phyloP scores from a whole-genome alignment of 2,888 invertebrate genomes.

The Macaria liturata region DNA sequence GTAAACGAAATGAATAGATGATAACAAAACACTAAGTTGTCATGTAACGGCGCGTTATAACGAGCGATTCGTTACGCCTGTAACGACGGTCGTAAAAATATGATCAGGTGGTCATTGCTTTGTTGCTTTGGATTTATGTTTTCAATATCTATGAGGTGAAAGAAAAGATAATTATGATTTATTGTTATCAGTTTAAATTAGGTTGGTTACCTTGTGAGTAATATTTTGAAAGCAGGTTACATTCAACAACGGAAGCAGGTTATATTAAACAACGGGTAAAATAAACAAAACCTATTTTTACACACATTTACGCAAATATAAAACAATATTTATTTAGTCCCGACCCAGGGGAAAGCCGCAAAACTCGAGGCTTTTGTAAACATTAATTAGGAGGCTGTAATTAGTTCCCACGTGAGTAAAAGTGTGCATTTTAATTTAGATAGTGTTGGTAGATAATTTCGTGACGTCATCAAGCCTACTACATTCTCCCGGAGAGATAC shows the following conservation, averaged over 20 bases:
- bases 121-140: no score
- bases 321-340: no score
- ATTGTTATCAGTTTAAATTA: no score
- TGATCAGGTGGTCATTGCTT: slow-evolving; percentile 20
- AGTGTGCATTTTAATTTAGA: slow-evolving; percentile 25
- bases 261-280: no score
- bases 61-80: slow-evolving; percentile 30
- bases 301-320: no score
- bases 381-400: slow-evolving; percentile 13
- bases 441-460: slow-evolving; percentile 14
- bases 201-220: no score
- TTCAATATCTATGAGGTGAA: no score
- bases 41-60: slow-evolving; percentile 17
- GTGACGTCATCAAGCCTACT: slow-evolving; percentile 21
- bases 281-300: no score
- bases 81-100: slow-evolving; percentile 43
- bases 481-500: slow-evolving; percentile 31
- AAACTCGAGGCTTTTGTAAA: neutral
- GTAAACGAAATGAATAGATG: slow-evolving; percentile 22
- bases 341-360: neutral
- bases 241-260: no score
- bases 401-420: slow-evolving; percentile 17
- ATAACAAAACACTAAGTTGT: slow-evolving; percentile 23
- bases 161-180: no score
- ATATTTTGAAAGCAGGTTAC: no score